phyloP scores from a whole-genome alignment of 2,113 vertebrate species.

The Vimba vimba region DNA sequence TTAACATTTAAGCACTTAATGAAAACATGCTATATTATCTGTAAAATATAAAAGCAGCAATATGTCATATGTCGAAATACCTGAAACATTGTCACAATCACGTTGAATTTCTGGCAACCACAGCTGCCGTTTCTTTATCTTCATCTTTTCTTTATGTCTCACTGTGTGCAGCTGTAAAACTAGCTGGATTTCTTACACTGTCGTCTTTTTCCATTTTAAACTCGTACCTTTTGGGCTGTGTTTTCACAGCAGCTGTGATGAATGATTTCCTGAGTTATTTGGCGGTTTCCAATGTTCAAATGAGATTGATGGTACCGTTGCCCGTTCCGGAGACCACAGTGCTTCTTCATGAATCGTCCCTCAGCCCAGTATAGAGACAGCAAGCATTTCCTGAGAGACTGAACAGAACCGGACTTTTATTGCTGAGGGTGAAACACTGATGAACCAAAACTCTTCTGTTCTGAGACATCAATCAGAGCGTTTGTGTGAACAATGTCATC shows the following conservation, averaged over 20 bases:
- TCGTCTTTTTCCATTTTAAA: background rate
- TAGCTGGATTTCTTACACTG: background rate
- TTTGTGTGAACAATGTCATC: background rate
- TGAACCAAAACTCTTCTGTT: background rate
- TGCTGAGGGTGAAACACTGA: background rate
- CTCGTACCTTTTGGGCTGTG: background rate
- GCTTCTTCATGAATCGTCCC: background rate
- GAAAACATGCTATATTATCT: background rate
- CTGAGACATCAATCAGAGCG: background rate
- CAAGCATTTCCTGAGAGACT: background rate
- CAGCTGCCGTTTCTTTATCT: too few species aligned
- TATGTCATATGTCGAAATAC: background rate
- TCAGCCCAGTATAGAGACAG: slow-evolving; percentile 13
- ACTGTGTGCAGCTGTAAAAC: background rate
- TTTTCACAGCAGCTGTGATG: slow-evolving; percentile 16
- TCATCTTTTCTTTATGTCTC: too few species aligned
- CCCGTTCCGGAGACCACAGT: slow-evolving; percentile 10
- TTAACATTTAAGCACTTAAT: background rate
- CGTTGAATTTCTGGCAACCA: background rate
- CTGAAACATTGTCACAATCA: background rate
- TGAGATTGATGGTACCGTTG: slow-evolving; percentile 47
- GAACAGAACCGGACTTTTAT: slow-evolving; percentile 12
- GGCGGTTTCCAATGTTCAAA: slow-evolving; percentile 21
- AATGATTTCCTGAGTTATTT: slow-evolving; percentile 33
- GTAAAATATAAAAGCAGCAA: background rate